Evolutionary conservation across 2,113 vertebrate species (phyloP).

Genomic region (Taurulus bubalis): DNA sequence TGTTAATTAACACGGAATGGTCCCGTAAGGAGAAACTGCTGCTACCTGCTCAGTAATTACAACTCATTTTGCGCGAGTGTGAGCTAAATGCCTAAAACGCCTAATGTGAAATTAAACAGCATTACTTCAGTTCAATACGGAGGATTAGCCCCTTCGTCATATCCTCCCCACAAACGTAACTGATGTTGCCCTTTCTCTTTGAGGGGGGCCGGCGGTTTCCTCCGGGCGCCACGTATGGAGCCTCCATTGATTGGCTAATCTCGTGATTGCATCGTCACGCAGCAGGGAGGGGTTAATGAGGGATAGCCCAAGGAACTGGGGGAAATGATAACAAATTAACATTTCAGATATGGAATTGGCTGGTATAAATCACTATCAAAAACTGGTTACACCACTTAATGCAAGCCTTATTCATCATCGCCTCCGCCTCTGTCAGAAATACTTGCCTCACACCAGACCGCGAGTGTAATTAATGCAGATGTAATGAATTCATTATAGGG

Average conservation of each 20-base stretch:
- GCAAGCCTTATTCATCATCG: constrained; percentile 79
- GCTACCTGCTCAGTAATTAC: constrained; percentile 54
- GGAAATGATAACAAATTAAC: constrained; percentile 84
- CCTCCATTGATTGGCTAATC: constrained; percentile 69
- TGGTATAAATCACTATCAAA: constrained; percentile 83
- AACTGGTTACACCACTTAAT: constrained; percentile 79
- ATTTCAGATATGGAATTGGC: constrained; percentile 81
- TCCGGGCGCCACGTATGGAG: constrained; percentile 22
- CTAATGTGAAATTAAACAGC: constrained; percentile 53
- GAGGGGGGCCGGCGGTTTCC: constrained; percentile 17
- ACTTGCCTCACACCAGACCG: constrained; percentile 65
- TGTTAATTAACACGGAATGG: constrained; percentile 53
- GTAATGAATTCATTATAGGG: constrained; percentile 77
- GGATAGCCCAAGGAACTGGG: constrained; percentile 78
- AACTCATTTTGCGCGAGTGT: constrained; percentile 21
- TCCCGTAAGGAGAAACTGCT: constrained; percentile 21
- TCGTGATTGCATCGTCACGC: constrained; percentile 74
- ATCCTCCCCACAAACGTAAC: constrained; percentile 54
- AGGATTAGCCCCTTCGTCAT: constrained; percentile 44
- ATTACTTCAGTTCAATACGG: constrained; percentile 36
- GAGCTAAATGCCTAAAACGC: constrained; percentile 31
- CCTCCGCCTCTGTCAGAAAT: constrained; percentile 67
- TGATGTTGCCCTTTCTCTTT: constrained; percentile 37
- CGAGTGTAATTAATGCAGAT: constrained; percentile 80
- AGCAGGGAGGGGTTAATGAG: constrained; percentile 77